These are phyloP conservation scores for Diplosoma virens DNA, from an alignment of 23 tunicate genomes.

Conservation along the genomic window DNA sequence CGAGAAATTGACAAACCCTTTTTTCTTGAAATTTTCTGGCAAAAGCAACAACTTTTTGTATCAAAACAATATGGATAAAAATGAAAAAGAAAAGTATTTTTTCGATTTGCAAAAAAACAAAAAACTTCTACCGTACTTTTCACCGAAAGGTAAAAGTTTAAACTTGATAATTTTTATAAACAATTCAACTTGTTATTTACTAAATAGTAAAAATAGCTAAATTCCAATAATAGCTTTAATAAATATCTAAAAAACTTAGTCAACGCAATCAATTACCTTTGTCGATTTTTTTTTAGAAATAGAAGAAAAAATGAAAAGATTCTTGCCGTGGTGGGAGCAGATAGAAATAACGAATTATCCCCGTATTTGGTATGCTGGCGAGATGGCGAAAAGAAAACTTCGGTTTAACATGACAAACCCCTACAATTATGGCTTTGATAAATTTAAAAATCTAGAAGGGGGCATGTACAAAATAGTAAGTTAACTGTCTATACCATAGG, in stretches of 20 bases:
- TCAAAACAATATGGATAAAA: not conserved
- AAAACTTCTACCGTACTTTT: not conserved
- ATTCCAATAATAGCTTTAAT: no score
- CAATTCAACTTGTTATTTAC: not conserved
- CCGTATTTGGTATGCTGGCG: conserved; percentile 65
- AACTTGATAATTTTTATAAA: not conserved
- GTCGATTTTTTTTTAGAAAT: conserved; percentile 1
- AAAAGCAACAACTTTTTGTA: not conserved
- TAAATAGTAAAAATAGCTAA: no score
- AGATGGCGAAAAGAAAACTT: conserved; percentile 33
- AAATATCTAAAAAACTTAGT: not conserved
- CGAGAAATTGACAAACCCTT: not conserved
- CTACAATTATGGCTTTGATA: conserved; percentile 75
- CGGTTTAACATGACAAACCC: conserved; percentile 16
- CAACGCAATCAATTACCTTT: not conserved
- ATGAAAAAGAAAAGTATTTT: conserved; percentile 11
- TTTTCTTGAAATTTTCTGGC: not conserved
- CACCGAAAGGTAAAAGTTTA: conserved; percentile 1
- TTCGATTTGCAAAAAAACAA: not conserved
- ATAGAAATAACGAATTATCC: conserved; percentile 62
- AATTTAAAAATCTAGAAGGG: conserved; percentile 29
- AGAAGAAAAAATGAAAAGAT: not conserved
- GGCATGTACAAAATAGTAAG: conserved; percentile 64
- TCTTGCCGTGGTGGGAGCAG: conserved; percentile 75
- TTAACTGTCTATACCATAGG: no score